Evolutionary conservation across 2,888 invertebrate species (phyloP), one percentile per base, ranked within the genome.

Genomic region (Chirona hameri): DNA sequence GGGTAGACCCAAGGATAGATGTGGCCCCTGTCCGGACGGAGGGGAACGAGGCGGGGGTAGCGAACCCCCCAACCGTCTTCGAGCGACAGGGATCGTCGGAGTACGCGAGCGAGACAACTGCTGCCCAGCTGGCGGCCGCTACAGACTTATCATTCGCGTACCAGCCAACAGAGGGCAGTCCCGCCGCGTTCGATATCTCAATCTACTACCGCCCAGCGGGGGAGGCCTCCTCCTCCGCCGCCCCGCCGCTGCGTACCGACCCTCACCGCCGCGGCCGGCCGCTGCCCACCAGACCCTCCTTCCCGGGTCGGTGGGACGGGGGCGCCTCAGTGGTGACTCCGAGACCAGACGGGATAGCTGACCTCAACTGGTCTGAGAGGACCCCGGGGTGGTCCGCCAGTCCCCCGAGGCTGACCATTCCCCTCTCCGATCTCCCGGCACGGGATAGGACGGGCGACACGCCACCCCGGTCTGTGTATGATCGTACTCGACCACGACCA

Each of bases 161-260:
- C 27, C 39, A 21, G 76, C 76, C 76, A 39, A 29, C 76, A 29
- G 76, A 69, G 65, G 65, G 65, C 65, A n/a, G 27, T 9, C n/a
- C 24, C 60, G 60, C 39, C 2, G 72, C 31, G 31, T 15, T 72
- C 31, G 24, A 72, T 18, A 4, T 48, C 21, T 69, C n/a, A 0
- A 0, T 57, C 29, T 14, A 39, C n/a, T 48, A 39, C 46, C 79
- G 79, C 21, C 14, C 72, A 82, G 83, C 60, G 55, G 81, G 82
- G 21, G 76, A 82, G 48, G 79, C 83, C 14, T 60, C 14, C 21
- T 18, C 57, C 14, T 21, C 57, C 14, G 57, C 18, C 3, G 14
- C 21, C 57, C 57, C 57, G 57, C 18, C 14, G 57, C 55, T 15
- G 83, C 83, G 31, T 82, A 48, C 81, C 21, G 81, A 76, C 39